Base-by-base conservation (phyloP, 2,113 vertebrate species). In the Sebastes schlegelii region DNA sequence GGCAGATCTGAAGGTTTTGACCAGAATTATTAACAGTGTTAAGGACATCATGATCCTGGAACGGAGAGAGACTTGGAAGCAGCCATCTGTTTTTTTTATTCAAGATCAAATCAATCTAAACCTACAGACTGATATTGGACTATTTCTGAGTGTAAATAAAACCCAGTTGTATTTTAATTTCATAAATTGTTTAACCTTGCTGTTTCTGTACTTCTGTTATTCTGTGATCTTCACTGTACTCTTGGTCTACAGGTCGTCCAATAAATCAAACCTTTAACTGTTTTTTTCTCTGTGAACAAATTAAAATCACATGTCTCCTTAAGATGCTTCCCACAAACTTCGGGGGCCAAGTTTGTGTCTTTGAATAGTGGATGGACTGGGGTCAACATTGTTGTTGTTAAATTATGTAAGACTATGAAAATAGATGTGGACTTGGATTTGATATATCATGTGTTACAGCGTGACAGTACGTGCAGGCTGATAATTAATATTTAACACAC, bases 401-500 rank as follows among this genome's bases (percentile, higher is more conserved):
- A 1, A 42, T 8, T 21, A 12, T 8, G n/a, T 8, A 42, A 65
- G 6, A 51, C 21, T n/a, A 45, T 0, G 7, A 34, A 69, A 65
- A 46, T 0, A 49, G 17, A 45, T 17, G n/a, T 26, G 61, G 52
- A 51, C 46, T 17, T 14, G 45, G 63, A 67, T 42, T 14, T 46
- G 2, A 55, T n/a, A 58, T 3, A 19, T 43, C 46, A 8, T 43
- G 19, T 2, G 4, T 21, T 21, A 82, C 21, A 2, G 5, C 40
- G 13, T 21, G 40, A 55, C 8, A 1, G 40, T 58, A 65, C 2
- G 19, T 77, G 66, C 64, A 52, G 8, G 3, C 0, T 49, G 4
- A 51, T 63, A 1, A 67, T 83, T 85, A 88, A 91, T 76, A 72
- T 83, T 87, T 89, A 74, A 83, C 82, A 60, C 12, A 19, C 2